Base-by-base conservation (phyloP, 2,888 invertebrate genomes). In the Phorcus lineatus region DNA sequence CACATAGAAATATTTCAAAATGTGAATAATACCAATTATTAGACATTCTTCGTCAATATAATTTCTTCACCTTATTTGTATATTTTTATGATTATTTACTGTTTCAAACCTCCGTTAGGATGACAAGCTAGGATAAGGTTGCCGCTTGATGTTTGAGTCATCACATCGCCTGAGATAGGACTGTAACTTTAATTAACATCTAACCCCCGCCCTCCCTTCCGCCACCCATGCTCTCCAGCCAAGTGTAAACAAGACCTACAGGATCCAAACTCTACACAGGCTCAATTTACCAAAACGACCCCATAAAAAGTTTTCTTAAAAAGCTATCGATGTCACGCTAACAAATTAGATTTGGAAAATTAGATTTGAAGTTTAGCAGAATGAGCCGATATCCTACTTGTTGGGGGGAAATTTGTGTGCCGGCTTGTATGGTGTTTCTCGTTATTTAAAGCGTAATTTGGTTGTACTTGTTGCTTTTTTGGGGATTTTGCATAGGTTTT, bases 261-360 rank as follows among this genome's bases (percentile, higher is more conserved):
- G 28, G 28, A 28, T 28, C 16, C 28, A 28, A 62, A 62, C 62
- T 28, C 24, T 28, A 62, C 28, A 62, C 24, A 62, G 62, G 24
- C 62, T 62, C 62, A 62, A 62, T 62, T 62, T 62, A 28, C 62
- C 62, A 62, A 62, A 62, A 62, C 62, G 62, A 62, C 62, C 62
- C 62, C 62, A 62, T 62, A 62, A 62, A 62, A 62, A 62, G 24
- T 24, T 57, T 28, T 62, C 62, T 62, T 28, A 62, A 62, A 62
- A 62, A 62, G 62, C 62, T 62, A 62, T 62, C 62, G 28, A 62
- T 62, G 28, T 62, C 62, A 28, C 28, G 62, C 62, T 28, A 28
- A 62, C 62, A 62, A 62, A 62, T 62, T 62, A 62, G 62, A 62
- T 62, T 62, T 62, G 24, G 24, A 28, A 28, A 62, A 62, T 62